Evolutionary conservation across 92 coral and sea anemone species (phyloP).

Genomic region (Phenganax stokvisi): DNA sequence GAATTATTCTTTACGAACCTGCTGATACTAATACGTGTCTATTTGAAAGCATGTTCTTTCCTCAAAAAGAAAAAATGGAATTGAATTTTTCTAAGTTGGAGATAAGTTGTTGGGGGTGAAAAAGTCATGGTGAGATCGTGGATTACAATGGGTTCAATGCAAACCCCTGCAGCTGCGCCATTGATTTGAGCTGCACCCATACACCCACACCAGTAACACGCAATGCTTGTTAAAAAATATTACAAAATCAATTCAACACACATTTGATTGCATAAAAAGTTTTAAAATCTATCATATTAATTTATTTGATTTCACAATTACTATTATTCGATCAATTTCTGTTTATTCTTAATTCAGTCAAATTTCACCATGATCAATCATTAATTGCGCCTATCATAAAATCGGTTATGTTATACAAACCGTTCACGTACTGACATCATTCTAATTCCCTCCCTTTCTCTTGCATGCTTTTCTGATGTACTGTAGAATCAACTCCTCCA

Average conservation of each 20-base stretch:
- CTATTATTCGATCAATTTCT: no score
- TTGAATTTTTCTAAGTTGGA: conserved; percentile 8
- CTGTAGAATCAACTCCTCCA: conserved; percentile 61
- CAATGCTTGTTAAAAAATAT: no score
- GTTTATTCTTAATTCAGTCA: no score
- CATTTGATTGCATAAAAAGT: no score
- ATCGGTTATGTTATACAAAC: no score
- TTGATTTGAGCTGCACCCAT: not conserved
- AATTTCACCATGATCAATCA: no score
- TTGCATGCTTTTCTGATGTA: not conserved
- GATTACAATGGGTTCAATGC: conserved; percentile 1
- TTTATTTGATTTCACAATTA: no score
- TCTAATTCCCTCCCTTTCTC: not conserved
- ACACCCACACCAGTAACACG: not conserved
- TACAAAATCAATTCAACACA: no score
- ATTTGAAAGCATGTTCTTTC: not conserved
- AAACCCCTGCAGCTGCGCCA: conserved; percentile 9
- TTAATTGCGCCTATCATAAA: no score
- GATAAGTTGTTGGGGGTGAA: conserved; percentile 12
- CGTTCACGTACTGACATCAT: no score
- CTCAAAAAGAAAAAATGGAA: not conserved
- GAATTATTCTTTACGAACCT: not conserved
- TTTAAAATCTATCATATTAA: no score
- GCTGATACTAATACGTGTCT: not conserved
- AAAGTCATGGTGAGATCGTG: not conserved